These are phyloP conservation scores for Seira ritae DNA, from an alignment of 2,888 invertebrate genomes.

Conservation along the genomic window DNA sequence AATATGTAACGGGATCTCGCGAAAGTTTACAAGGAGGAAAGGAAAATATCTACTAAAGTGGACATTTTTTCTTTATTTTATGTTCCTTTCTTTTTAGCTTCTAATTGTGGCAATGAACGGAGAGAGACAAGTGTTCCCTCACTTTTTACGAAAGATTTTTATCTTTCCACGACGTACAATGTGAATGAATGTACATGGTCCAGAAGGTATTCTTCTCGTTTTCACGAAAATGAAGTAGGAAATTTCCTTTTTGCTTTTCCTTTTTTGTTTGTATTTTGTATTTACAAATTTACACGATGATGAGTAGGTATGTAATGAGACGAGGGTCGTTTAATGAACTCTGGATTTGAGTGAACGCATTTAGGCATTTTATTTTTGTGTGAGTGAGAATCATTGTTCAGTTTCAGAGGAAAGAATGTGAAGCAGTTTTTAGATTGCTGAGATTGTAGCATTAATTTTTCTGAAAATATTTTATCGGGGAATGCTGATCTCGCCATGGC, in stretches of 20 bases:
- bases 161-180: slow-evolving; percentile 13
- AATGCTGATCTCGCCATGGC: neutral
- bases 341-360: neutral
- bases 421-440: neutral
- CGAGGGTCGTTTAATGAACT: slow-evolving; percentile 36
- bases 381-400: no score
- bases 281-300: slow-evolving; percentile 9
- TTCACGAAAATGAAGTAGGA: no score
- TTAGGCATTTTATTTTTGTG: slow-evolving; percentile 1
- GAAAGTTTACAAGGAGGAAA: slow-evolving; percentile 30
- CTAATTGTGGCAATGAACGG: slow-evolving; percentile 10
- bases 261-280: neutral
- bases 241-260: neutral
- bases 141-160: neutral
- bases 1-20: slow-evolving; percentile 49
- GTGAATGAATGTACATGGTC: no score
- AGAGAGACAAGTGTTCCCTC: neutral
- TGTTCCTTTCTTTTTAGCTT: neutral
- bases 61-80: neutral
- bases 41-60: neutral
- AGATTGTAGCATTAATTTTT: neutral
- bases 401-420: neutral
- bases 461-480: neutral
- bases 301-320: slow-evolving; percentile 5
- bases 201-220: no score